A percentile compares a stretch with the other conserved stretches of the same genome.
Evolutionary conservation across 2,113 vertebrate species (phyloP).

Genomic region (Elaphurus davidianus): DNA sequence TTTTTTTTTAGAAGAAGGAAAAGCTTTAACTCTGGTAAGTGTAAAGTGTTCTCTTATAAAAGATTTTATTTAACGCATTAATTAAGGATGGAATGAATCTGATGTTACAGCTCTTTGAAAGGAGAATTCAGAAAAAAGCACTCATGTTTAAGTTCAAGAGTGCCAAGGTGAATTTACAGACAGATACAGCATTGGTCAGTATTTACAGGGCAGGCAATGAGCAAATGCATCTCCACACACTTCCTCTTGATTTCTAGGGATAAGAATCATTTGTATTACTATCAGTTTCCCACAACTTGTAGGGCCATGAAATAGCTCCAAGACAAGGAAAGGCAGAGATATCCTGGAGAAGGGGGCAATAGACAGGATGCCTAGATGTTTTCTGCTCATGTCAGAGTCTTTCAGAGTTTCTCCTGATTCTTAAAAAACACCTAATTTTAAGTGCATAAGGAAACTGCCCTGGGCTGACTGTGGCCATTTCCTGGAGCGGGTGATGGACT

Average conservation of each 20-base stretch:
- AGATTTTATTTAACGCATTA: background rate
- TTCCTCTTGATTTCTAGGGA: background rate
- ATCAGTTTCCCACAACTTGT: background rate
- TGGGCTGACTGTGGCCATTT: background rate
- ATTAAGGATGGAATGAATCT: background rate
- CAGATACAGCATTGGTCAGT: background rate
- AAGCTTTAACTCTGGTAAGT: background rate
- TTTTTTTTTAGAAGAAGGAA: background rate
- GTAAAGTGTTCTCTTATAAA: background rate
- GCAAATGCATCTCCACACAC: background rate
- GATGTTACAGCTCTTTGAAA: background rate
- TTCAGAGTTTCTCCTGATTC: background rate
- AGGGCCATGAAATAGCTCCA: background rate
- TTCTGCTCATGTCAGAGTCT: background rate
- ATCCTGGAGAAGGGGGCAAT: background rate
- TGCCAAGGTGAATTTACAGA: background rate
- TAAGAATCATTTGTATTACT: background rate
- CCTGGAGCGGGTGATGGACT: accelerated
- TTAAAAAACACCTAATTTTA: background rate
- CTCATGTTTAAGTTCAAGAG: background rate
- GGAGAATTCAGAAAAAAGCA: background rate
- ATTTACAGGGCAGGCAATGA: background rate
- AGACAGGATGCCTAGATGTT: background rate
- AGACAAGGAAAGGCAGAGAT: background rate
- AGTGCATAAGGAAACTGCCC: background rate